phyloP scores from a whole-genome alignment of 2,888 invertebrate species.

The Diaperis boleti region DNA sequence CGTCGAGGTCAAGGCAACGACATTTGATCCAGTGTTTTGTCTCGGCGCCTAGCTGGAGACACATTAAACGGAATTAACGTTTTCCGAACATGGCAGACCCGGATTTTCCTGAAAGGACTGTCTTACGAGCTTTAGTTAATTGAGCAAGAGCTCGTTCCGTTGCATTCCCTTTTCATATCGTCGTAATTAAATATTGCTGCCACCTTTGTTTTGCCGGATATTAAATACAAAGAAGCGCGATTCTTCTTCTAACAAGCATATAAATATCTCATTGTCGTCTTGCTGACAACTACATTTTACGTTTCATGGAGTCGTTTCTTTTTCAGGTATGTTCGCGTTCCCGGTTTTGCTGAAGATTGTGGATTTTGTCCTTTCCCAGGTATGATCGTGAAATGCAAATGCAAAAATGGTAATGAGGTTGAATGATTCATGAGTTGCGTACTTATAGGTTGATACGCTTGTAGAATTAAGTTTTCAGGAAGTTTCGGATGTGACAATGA shows the following conservation, averaged over 20 bases:
- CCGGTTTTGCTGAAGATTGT: slow-evolving; percentile 17
- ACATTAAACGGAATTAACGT: slow-evolving; percentile 21
- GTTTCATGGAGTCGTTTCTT: slow-evolving; percentile 23
- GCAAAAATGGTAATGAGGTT: slow-evolving; percentile 28
- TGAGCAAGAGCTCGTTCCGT: slow-evolving; percentile 16
- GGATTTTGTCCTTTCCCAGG: slow-evolving; percentile 17
- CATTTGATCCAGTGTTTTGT: slow-evolving; percentile 37
- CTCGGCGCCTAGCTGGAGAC: slow-evolving; percentile 17
- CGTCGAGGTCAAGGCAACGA: slow-evolving; percentile 32
- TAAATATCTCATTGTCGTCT: slow-evolving; percentile 37
- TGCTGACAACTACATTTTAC: slow-evolving; percentile 26
- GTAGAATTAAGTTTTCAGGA: no score
- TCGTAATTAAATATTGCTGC: slow-evolving; percentile 10
- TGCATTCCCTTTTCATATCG: slow-evolving; percentile 10
- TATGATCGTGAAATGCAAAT: slow-evolving; percentile 28
- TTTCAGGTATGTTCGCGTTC: slow-evolving; percentile 35
- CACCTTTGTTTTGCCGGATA: neutral
- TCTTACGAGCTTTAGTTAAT: slow-evolving; percentile 27
- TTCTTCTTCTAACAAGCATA: neutral
- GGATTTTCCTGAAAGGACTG: slow-evolving; percentile 11
- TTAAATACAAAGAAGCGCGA: slow-evolving; percentile 2
- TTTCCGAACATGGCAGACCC: slow-evolving; percentile 13
- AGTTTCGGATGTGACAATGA: no score
- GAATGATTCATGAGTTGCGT: slow-evolving; percentile 28
- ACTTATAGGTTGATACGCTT: no score